phyloP scores from a whole-genome alignment of 2,797 vertebrate genomes.

The Choloepus didactylus region DNA sequence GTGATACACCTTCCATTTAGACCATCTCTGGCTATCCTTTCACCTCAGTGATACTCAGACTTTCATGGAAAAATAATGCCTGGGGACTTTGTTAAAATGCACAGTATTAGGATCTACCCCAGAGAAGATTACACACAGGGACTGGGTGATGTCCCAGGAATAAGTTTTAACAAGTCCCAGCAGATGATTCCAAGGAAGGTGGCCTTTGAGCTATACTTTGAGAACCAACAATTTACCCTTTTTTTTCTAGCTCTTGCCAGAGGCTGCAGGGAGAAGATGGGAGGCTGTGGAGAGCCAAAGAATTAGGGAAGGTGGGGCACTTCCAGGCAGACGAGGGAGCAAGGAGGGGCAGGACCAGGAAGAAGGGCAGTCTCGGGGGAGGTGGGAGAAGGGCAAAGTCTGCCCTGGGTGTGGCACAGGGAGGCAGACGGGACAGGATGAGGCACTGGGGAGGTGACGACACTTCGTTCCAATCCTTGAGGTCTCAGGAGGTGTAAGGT shows the following conservation, averaged over 20 bases:
- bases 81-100: not conserved
- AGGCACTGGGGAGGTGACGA: not conserved
- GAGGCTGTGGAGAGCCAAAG: not conserved
- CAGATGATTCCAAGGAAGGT: not conserved
- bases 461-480: not conserved
- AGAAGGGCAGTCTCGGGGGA: no score
- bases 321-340: not conserved
- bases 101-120: no score
- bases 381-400: not conserved
- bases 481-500: not conserved
- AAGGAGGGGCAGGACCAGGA: no score
- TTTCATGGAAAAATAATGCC: no score
- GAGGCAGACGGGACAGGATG: not conserved
- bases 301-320: not conserved
- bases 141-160: not conserved
- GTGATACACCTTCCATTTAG: not conserved
- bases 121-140: not conserved
- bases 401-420: not conserved
- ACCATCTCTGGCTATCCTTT: not conserved
- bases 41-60: not conserved
- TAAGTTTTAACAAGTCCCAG: not conserved
- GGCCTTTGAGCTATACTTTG: not conserved
- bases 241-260: not conserved
- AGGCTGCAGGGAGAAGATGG: not conserved
- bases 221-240: not conserved